Base-by-base conservation (phyloP, 1,140 invertebrate species). In the Euwallacea fornicatus region DNA sequence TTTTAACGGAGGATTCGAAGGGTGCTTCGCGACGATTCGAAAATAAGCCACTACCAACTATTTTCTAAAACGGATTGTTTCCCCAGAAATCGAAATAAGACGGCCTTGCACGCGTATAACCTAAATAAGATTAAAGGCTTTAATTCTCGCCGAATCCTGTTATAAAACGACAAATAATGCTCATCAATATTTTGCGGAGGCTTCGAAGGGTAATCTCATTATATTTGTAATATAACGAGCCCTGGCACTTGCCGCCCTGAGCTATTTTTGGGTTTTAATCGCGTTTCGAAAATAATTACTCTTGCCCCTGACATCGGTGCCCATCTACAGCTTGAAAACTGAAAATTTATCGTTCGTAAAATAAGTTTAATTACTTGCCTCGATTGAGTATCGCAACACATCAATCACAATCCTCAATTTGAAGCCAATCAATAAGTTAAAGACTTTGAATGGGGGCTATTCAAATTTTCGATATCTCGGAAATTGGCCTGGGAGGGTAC, bases 131-230 rank as follows among this genome's bases (percentile, higher is more conserved):
- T 72, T 72, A 72, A 55, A 41, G 55, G 65, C 58, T 68, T 63
- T 72, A 72, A 67, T 72, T 67, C 65, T 13, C 15, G 10, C 54
- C 61, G 56, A 72, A 72, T 72, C 71, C 65, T 72, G 65, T 72
- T 72, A 71, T 58, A 71, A 68, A 72, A 54, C 42, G 58, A 67
- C 65, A 72, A 63, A 67, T 67, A 59, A 62, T 63, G 58, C 43
- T 46, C 58, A 42, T 64, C 53, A 60, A 71, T 71, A 64, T 64
- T 65, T 42, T 58, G 60, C 42, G 69, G 54, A 65, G 69, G 69
- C 69, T 71, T 66, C 62, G 56, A 21, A 15, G 56, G n/a, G 41
- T 72, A 66, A 72, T 72, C 42, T 60, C 64, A 66, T 71, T 66
- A 72, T 56, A 71, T 41, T 62, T 69, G 44, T 62, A 69, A 69